Base-by-base conservation (phyloP, 2,888 invertebrate genomes). In the Maniola hyperantus region DNA sequence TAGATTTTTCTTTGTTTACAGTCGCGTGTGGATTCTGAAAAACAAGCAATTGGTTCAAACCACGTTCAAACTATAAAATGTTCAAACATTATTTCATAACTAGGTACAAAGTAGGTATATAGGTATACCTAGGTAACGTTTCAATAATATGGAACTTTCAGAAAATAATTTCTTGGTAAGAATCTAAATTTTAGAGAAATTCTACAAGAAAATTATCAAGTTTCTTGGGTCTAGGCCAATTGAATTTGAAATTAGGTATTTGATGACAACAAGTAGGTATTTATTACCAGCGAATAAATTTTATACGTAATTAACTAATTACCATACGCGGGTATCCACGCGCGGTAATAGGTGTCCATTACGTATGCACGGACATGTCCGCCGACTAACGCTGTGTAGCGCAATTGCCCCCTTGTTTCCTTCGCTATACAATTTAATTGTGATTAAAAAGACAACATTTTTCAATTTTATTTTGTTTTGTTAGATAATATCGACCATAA, bases 311-410 rank as follows among this genome's bases (percentile, higher is more conserved):
- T 59, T 46, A 58, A n/a, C 44, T 34, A 48, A 59, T 59, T 46
- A 58, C 26, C 44, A 44, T 33, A 48, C 34, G 20, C 33, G 15
- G 33, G 18, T 34, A 18, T 48, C 10, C 46, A 15, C 59, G 48
- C 33, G 18, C 18, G 48, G 46, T 59, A 59, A 59, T 59, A 48
- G 46, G 10, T 11, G 46, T 46, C 10, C 11, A 59, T 59, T 59
- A 48, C 46, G 59, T 59, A 59, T 59, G 59, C 59, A 48, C 10
- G 46, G 48, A 59, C 59, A 59, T 34, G 59, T 59, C 11, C 26
- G 26, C 20, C 13, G 44, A 1, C 6, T 15, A 34, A 18, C 34
- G 34, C 50, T 20, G 26, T 10, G 15, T 39, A 10, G 57, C 57
- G 42, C 57, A 58, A 58, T 44, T 58, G 44, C 57, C 42, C 54